phyloP scores from a whole-genome alignment of 2,888 invertebrate species.

The Actias luna region DNA sequence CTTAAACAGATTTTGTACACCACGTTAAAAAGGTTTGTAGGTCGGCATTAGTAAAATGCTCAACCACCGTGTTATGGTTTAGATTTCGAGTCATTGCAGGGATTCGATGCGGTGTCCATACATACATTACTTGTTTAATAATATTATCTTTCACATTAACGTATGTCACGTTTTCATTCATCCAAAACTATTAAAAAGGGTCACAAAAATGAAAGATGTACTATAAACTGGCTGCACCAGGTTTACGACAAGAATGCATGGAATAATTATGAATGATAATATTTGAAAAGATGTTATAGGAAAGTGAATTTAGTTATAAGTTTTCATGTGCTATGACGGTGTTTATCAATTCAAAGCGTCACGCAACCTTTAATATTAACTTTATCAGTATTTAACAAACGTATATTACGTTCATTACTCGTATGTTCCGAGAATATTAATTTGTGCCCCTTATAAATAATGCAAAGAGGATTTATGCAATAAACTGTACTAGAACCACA shows the following conservation, averaged over 20 bases:
- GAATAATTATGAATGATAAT: neutral
- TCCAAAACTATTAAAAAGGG: neutral
- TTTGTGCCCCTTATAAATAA: conserved; percentile 29
- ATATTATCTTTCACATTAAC: too few relatives aligned
- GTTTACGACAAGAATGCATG: neutral
- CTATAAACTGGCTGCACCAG: neutral
- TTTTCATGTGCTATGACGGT: neutral
- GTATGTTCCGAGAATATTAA: conserved; percentile 34
- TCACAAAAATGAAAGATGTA: neutral
- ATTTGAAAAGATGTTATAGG: neutral
- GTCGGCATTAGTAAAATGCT: too few relatives aligned
- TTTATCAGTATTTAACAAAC: conserved; percentile 33
- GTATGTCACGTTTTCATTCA: too few relatives aligned
- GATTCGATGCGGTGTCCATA: too few relatives aligned
- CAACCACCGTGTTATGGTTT: too few relatives aligned
- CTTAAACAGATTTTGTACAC: too few relatives aligned
- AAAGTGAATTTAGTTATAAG: neutral
- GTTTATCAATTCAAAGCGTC: conserved; percentile 2
- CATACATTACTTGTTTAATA: too few relatives aligned
- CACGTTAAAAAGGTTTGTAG: too few relatives aligned
- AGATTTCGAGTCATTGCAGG: too few relatives aligned
- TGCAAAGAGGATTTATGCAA: conserved; percentile 26
- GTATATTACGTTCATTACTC: conserved; percentile 22
- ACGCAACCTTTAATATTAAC: conserved; percentile 21
- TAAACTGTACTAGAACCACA: conserved; percentile 19